Conservation (phyloP, 1,140 invertebrate species). For the Bombus superbus region DNA sequence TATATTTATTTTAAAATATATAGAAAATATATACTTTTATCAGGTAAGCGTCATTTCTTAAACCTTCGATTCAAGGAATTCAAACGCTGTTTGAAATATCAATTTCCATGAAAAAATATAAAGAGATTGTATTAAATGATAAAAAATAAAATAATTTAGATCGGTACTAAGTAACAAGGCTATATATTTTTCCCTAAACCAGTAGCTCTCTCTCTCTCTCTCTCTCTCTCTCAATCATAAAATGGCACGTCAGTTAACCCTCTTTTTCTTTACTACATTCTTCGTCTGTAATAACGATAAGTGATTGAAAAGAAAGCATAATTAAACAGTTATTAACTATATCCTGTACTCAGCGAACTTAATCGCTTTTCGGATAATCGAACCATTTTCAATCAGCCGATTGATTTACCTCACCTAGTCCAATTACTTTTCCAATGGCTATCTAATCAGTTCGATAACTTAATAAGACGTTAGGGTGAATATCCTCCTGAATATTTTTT, state of each 20-base stretch:
- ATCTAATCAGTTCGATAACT: background rate
- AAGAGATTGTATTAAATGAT: background rate
- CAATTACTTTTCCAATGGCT: slow-evolving; percentile 12
- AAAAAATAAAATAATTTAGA: background rate
- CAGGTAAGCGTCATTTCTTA: background rate
- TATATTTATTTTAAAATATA: background rate
- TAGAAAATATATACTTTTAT: background rate
- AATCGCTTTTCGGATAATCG: slow-evolving; percentile 3
- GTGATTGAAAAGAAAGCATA: background rate
- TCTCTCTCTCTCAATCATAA: background rate
- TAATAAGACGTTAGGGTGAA: slow-evolving; percentile 16
- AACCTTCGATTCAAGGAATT: background rate
- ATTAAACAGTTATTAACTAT: background rate
- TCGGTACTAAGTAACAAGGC: background rate
- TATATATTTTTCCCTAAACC: background rate
- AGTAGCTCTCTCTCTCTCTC: background rate
- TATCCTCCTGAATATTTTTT: background rate
- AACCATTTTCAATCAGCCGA: slow-evolving; percentile 11
- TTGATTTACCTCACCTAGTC: background rate
- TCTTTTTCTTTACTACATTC: background rate
- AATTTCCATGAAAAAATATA: background rate
- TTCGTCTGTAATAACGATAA: background rate
- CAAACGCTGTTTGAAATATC: no score
- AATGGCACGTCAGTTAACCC: background rate
- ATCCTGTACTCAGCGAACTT: background rate